phyloP scores from a whole-genome alignment of 2,888 invertebrate species.

The Onthophagus sagittarius region DNA sequence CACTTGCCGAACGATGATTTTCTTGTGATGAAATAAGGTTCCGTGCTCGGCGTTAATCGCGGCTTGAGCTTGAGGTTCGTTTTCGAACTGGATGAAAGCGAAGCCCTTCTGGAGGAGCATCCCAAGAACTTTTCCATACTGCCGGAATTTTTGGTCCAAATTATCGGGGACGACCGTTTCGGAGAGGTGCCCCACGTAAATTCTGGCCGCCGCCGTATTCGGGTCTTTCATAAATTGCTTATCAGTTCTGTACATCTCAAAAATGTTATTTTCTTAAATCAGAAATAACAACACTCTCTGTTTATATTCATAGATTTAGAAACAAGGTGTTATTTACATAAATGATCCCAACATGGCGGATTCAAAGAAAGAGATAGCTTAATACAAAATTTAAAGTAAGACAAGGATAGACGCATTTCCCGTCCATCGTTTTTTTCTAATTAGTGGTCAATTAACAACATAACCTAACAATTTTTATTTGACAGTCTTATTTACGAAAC shows the following conservation, averaged over 20 bases:
- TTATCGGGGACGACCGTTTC: conserved; percentile 56
- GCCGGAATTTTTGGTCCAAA: conserved; percentile 71
- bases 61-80: conserved; percentile 67
- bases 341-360: too few species aligned
- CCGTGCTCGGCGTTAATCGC: conserved; percentile 72
- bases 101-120: conserved; percentile 74
- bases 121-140: conserved; percentile 69
- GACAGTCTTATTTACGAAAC: too few species aligned
- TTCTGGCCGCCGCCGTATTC: conserved; percentile 66
- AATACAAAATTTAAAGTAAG: too few species aligned
- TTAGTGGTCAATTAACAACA: too few species aligned
- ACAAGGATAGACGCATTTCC: too few species aligned
- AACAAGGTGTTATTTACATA: too few species aligned
- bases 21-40: conserved; percentile 66
- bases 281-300: neutral
- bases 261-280: neutral
- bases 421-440: too few species aligned
- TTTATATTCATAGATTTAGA: too few species aligned
- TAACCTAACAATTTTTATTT: too few species aligned
- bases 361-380: too few species aligned
- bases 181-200: conserved; percentile 78
- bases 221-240: conserved; percentile 66
- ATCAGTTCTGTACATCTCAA: conserved; percentile 45
- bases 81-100: conserved; percentile 83
- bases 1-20: conserved; percentile 63